Evolutionary conservation across 2,797 vertebrate genomes (phyloP), one percentile per base, ranked within the genome.

Genomic region (Gymnoscopelus braueri): DNA sequence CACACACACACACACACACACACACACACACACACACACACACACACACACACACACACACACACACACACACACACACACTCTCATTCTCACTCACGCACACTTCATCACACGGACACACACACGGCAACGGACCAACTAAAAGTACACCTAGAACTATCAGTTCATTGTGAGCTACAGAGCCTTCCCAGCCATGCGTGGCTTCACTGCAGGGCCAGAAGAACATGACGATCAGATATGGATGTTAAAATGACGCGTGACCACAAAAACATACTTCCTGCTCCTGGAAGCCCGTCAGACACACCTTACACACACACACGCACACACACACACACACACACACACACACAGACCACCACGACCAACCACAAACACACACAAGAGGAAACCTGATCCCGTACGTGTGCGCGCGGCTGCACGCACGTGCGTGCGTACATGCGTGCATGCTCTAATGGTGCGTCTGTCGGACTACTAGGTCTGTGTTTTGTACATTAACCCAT

Each of bases 261-360:
- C 32, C 24, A 77, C 32, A 35, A 62, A 88, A 87, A 88, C 62
- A 70, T 80, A 86, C 79, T 84, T 89, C 81, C 80, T 35, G 32
- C 32, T 72, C 0, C 55, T 91, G 87, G 87, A 88, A 89, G 85
- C 74, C 72, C 78, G 79, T 84, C 82, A 83, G 86, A 86, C 63
- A 23, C 63, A 75, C 74, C 83, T 82, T 11, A 35, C 56, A 64
- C 50, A 63, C 53, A 60, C 59, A 35, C 69, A 44, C 52, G 6
- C 49, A 32, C 60, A 59, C 47, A 54, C 52, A 39, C 63, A 24
- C 47, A 26, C 61, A 52, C 64, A 62, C 26, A 19, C 49, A 51
- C 65, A 35, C 50, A 65, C 35, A 54, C 52, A 60, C 64, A 44
- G 14, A 48, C 60, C 47, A n/a, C 19, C 60, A 49, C 44, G 23